Conservation (phyloP, 2,888 invertebrate genomes). For the Leptinotarsa peninsularis region DNA sequence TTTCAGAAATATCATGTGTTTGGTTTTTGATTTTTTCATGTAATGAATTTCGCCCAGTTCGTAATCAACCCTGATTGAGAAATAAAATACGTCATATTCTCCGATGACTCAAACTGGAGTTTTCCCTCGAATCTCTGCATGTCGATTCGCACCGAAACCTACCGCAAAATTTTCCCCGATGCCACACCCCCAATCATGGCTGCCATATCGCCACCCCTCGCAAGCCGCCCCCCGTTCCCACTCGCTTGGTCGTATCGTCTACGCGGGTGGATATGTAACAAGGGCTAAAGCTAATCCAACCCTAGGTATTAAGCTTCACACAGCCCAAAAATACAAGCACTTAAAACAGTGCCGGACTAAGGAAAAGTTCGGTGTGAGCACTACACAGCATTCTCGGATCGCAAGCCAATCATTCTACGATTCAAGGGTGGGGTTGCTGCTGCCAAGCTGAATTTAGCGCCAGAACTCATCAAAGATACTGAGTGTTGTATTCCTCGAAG, state of each 20-base stretch:
- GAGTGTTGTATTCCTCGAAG: not conserved
- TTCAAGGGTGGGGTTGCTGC: not conserved
- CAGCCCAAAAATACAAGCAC: conserved; percentile 76
- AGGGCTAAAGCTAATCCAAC: conserved; percentile 71
- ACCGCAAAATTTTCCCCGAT: not conserved
- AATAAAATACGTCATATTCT: no score
- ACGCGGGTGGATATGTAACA: conserved; percentile 70
- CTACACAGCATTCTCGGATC: conserved; percentile 63
- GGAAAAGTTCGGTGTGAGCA: conserved; percentile 68
- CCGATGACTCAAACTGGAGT: not conserved
- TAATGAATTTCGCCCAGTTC: no score
- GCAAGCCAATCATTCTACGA: conserved; percentile 21
- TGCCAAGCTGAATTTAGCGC: not conserved
- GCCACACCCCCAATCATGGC: conserved; percentile 2
- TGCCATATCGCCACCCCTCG: conserved; percentile 2
- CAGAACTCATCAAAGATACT: not conserved
- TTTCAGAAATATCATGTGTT: no score
- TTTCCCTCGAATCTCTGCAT: not conserved
- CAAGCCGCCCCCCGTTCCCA: conserved; percentile 53
- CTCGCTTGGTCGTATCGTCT: conserved; percentile 61
- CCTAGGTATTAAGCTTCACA: conserved; percentile 71
- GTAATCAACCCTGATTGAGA: no score
- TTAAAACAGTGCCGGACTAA: conserved; percentile 76
- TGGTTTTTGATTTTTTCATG: no score
- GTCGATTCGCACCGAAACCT: not conserved